Evolutionary conservation across 92 coral and sea anemone genomes (phyloP), one percentile per base, ranked within the genome.

Genomic region (Zoanthus gigantus): DNA sequence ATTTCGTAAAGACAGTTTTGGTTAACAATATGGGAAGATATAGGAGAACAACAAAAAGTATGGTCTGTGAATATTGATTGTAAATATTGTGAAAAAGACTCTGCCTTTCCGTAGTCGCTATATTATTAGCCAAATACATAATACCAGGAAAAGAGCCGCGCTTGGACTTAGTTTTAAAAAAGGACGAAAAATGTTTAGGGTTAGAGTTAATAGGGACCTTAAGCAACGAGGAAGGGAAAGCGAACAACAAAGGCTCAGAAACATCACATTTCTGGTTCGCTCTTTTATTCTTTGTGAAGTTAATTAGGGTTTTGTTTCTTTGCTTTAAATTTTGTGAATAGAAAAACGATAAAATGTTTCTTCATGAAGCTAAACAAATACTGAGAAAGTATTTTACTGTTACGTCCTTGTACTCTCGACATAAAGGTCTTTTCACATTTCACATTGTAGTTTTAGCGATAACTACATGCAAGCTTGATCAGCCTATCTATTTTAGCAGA

Each of bases 71-170:
- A 67, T 10, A 67, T 23, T 9, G 72, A 17, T 12, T 23, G 72
- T 17, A 66, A 1, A 30, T 66, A 18, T 30, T 66, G 30, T 66
- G 72, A n/a, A 30, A n/a, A n/a, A 66, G 52, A 0, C 8, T 47
- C 52, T 47, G 8, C 4, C 5, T 47, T 47, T 47, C 52, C 52
- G 4, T 8, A 8, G 4, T 23, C 72, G 30, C 72, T 66, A 30
- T 14, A n/a, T 14, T 17, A 7, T 66, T 30, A 30, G 72, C 72
- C 72, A 66, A 66, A 17, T 66, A 66, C 72, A 14, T 66, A 18
- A 17, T 66, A 66, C n/a, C 74, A 32, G 74, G 74, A 69, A 69
- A 69, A 28, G 15, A 69, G 74, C 74, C 74, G 45, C 37, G 74
- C 74, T 69, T 69, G 30, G 74, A 69, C 37, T 69, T 69, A 1